Percentiles rank a stretch among this genome's conserved stretches.
These are phyloP conservation scores for Cyclura pinguis DNA, from an alignment of 2,797 vertebrate genomes.

Conservation along the genomic window DNA sequence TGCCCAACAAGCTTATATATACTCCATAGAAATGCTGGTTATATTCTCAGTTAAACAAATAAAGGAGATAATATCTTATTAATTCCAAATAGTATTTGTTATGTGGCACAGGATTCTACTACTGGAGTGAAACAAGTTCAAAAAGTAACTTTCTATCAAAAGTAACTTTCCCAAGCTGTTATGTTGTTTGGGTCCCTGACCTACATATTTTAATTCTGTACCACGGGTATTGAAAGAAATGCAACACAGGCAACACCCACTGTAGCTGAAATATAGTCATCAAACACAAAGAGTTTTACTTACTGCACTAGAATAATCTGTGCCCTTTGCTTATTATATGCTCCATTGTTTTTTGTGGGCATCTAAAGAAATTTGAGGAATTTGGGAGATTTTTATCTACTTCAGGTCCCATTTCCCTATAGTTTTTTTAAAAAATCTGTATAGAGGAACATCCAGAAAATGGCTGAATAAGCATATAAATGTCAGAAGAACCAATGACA, in stretches of 20 bases:
- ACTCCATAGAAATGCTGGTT: background rate
- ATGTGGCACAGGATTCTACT: background rate
- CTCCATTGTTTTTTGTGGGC: constrained; percentile 20
- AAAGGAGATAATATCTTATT: background rate
- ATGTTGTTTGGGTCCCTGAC: background rate
- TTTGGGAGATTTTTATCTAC: background rate
- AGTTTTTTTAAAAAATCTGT: background rate
- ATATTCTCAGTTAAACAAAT: background rate
- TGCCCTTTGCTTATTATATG: constrained; percentile 32
- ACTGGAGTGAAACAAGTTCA: too few relatives aligned
- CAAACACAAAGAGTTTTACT: constrained; percentile 22
- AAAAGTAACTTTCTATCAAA: too few relatives aligned
- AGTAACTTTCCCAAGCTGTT: too few relatives aligned
- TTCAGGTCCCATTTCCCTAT: background rate
- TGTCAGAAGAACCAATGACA: background rate
- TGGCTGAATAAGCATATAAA: background rate
- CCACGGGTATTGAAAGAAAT: constrained; percentile 65
- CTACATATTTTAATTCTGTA: constrained; percentile 66
- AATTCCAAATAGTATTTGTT: background rate
- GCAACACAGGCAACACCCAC: background rate
- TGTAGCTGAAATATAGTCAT: constrained; percentile 67
- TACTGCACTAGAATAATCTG: constrained; percentile 39
- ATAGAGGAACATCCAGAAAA: background rate
- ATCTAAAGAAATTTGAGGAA: background rate
- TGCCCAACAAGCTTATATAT: background rate